Evolutionary conservation across 2,888 invertebrate genomes (phyloP).

Genomic region (Philereme vetulata): DNA sequence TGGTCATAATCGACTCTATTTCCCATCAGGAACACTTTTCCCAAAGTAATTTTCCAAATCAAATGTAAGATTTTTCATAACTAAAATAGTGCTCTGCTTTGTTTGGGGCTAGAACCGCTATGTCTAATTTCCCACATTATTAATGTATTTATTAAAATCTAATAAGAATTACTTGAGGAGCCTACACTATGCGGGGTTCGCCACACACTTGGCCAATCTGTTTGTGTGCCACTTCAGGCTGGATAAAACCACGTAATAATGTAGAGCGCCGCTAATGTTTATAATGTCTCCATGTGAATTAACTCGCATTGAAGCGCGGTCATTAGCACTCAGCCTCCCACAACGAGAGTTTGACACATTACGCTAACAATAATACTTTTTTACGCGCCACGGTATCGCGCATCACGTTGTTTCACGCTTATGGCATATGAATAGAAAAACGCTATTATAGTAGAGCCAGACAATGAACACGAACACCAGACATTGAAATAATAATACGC

Average conservation of each 20-base stretch:
- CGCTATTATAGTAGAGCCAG: slow-evolving; percentile 21
- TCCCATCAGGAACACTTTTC: too few relatives aligned
- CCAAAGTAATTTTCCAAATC: too few relatives aligned
- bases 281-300: slow-evolving; percentile 40
- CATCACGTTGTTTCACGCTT: slow-evolving; percentile 31
- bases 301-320: slow-evolving; percentile 53
- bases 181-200: too few relatives aligned
- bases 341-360: slow-evolving; percentile 50
- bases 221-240: slow-evolving; percentile 25
- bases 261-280: slow-evolving; percentile 34
- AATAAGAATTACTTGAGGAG: too few relatives aligned
- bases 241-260: slow-evolving; percentile 17
- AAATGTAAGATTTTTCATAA: too few relatives aligned
- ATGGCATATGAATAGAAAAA: slow-evolving; percentile 33
- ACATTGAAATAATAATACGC: slow-evolving; percentile 10
- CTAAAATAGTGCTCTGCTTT: too few relatives aligned
- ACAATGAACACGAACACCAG: slow-evolving; percentile 34
- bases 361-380: slow-evolving; percentile 36
- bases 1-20: too few relatives aligned
- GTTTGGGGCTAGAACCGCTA: too few relatives aligned
- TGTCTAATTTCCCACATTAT: too few relatives aligned
- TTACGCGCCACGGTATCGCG: slow-evolving; percentile 32
- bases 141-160: too few relatives aligned
- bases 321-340: slow-evolving; percentile 62
- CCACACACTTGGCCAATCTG: not conserved